Base-by-base conservation (phyloP, 37 sponge, comb jelly and placozoan species). In the Chondrosia reniformis region DNA sequence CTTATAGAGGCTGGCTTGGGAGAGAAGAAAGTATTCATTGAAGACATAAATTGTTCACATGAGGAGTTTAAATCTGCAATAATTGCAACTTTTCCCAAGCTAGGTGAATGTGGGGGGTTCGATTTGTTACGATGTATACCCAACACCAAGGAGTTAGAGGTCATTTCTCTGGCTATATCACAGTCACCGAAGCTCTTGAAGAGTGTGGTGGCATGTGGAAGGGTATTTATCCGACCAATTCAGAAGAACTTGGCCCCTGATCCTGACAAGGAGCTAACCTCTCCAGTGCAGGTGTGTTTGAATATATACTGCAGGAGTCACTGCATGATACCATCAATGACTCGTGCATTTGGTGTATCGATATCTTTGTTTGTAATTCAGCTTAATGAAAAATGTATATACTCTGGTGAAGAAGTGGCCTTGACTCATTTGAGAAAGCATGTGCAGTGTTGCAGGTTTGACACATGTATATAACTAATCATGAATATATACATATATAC, bases 41-140 rank as follows among this genome's bases (percentile, higher is more conserved):
- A 66, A 28, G 67, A 83, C 76, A 36, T 76, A 15, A 45, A 58
- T 22, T 83, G 83, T 42, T 45, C 83, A 22, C 5, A 38, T 4
- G 46, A 78, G 44, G 78, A 76, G 58, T 84, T 72, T 27, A 65
- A 42, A 27, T 30, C 39, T 8, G 31, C 8, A 6, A 17, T 84
- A 21, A 19, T 76, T 4, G 31, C 25, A 27, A 49, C 34, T 7
- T 84, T 78, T 49, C 84, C 84, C 8, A 66, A 69, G 61, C 74
- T 84, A 22, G 25, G 27, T 33, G 72, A 52, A 0, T 10, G 61
- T 1, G 79, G 84, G 38, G 84, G 84, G 17, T 84, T 72, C 67
- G 84, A 84, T 7, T 38, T 84, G 8, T 4, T 84, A 62, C 56
- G 78, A 4, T 84, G 84, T 32, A 52, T 66, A 30, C 74, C 78